Conservation (phyloP, 1,140 invertebrate species). For the Cotesia glomerata region DNA sequence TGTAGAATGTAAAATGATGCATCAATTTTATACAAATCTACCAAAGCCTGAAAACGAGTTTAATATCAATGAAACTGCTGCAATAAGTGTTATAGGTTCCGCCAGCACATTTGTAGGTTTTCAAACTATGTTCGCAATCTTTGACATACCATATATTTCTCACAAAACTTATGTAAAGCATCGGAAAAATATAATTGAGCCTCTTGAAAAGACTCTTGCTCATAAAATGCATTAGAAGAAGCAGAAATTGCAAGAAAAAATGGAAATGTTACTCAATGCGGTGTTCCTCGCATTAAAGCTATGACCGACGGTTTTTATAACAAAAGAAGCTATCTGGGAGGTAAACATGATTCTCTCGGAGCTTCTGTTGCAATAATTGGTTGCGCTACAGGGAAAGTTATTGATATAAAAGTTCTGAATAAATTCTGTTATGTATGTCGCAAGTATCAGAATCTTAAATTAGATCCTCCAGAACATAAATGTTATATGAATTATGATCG, state of each 20-base stretch:
- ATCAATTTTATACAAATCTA: conserved; percentile 12
- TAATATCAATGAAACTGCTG: conserved; percentile 26
- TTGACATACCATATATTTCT: conserved; percentile 37
- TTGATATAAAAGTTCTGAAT: conserved; percentile 51
- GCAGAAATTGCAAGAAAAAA: conserved; percentile 37
- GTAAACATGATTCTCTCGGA: conserved; percentile 46
- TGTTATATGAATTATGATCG: conserved; percentile 48
- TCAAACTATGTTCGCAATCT: conserved; percentile 8
- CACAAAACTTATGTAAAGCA: conserved; percentile 27
- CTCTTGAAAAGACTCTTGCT: conserved; percentile 31
- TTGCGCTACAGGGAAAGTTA: conserved; percentile 42
- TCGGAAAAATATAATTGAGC: conserved; percentile 27
- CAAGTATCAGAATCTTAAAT: conserved; percentile 14
- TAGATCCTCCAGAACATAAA: conserved; percentile 28
- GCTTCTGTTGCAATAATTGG: conserved; percentile 48
- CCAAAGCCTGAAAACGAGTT: background rate
- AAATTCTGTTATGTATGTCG: conserved; percentile 46
- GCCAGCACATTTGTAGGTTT: conserved; percentile 19
- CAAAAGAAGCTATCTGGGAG: conserved; percentile 46
- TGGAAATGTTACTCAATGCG: conserved; percentile 43
- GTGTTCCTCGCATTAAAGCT: conserved; percentile 48
- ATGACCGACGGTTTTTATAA: conserved; percentile 47
- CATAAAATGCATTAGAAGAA: conserved; percentile 38
- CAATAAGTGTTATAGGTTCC: conserved; percentile 17
- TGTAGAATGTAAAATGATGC: conserved; percentile 13